Conservation (phyloP, 2,113 vertebrate genomes). For the Rhea americana region DNA sequence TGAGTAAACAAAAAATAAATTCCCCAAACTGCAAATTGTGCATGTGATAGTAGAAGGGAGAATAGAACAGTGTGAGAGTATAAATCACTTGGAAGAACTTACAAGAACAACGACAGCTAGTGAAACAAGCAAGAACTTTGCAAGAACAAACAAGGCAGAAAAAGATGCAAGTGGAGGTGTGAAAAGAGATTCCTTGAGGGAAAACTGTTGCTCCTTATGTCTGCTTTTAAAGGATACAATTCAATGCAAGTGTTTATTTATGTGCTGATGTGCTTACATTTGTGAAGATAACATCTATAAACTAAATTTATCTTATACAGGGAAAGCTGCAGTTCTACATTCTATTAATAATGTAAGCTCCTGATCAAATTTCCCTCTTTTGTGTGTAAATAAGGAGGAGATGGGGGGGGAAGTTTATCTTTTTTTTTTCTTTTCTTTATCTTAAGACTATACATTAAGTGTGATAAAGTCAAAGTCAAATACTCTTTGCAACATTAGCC, state of each 20-base stretch:
- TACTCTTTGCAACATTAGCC: not conserved
- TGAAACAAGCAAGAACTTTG: not conserved
- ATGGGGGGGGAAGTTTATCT: not conserved
- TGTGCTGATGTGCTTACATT: not conserved
- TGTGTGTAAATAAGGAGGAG: not conserved
- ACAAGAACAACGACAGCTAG: not conserved
- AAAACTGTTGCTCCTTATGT: not conserved
- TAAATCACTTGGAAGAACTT: not conserved
- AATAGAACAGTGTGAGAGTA: not conserved
- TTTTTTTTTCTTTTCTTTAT: not conserved
- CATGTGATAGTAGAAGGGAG: rapidly evolving
- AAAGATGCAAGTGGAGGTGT: not conserved
- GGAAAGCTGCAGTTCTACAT: not conserved
- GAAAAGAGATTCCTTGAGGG: rapidly evolving
- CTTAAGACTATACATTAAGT: not conserved
- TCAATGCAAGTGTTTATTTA: not conserved
- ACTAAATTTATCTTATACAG: not conserved
- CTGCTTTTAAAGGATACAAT: not conserved
- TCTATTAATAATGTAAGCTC: not conserved
- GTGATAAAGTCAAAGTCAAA: not conserved
- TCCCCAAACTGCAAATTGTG: not conserved
- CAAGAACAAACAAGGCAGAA: not conserved
- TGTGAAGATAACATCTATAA: not conserved
- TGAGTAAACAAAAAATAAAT: not conserved
- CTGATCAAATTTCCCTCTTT: not conserved